phyloP scores from a whole-genome alignment of 1,140 invertebrate species.

The Drosophila prosaltans region DNA sequence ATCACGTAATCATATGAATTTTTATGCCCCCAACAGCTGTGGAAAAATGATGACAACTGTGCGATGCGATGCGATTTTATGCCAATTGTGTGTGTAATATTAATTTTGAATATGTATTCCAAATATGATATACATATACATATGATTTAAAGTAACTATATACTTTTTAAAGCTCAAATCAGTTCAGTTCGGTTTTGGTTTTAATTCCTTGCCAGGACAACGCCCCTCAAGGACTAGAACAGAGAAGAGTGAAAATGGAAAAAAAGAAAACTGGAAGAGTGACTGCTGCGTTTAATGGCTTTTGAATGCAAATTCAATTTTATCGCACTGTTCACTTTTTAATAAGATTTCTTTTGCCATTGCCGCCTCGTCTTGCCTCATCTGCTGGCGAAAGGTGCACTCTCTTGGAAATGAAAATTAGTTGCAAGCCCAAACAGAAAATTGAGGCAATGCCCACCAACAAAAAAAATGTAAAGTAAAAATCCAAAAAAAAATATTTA shows the following conservation, averaged over 20 bases:
- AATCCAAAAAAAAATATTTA: slow-evolving; percentile 37
- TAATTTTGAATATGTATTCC: slow-evolving; percentile 39
- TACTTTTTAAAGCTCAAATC: slow-evolving; percentile 48
- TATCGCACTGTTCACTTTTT: slow-evolving; percentile 83
- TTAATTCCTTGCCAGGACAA: slow-evolving; percentile 57
- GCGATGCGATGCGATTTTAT: slow-evolving; percentile 9
- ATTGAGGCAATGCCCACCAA: slow-evolving; percentile 16
- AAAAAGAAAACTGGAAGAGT: slow-evolving; percentile 41
- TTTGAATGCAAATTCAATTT: slow-evolving; percentile 83
- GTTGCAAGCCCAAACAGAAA: slow-evolving; percentile 62
- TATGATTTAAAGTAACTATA: not conserved
- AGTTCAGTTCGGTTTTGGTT: slow-evolving; percentile 40
- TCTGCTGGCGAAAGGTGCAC: slow-evolving; percentile 69
- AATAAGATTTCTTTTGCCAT: slow-evolving; percentile 75
- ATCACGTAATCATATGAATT: slow-evolving; percentile 53
- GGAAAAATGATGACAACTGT: slow-evolving; percentile 14
- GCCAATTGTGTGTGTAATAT: slow-evolving; percentile 64
- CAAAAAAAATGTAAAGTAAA: slow-evolving; percentile 38
- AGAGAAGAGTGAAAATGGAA: not conserved
- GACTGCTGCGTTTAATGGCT: slow-evolving; percentile 83
- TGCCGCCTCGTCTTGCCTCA: slow-evolving; percentile 19
- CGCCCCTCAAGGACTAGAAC: slow-evolving; percentile 31
- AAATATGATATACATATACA: slow-evolving; percentile 9
- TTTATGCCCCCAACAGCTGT: slow-evolving; percentile 62
- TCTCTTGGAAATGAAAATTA: slow-evolving; percentile 80